Percentiles rank a stretch among this genome's conserved stretches.
Evolutionary conservation across 2,113 vertebrate species (phyloP).

Genomic region (Chionodraco myersi): DNA sequence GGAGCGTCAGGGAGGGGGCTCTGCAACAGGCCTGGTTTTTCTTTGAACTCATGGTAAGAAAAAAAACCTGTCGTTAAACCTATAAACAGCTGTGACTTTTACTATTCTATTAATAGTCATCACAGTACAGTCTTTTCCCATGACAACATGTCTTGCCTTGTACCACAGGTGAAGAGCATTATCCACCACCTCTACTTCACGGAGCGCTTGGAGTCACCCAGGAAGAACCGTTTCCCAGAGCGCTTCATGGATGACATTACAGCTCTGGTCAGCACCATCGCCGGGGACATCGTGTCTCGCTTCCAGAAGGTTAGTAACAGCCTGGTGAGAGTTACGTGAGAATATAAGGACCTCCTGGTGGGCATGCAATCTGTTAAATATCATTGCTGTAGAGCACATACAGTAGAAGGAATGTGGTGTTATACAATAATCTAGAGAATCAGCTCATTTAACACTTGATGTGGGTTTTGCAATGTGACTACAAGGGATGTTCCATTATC

Average conservation of each 20-base stretch:
- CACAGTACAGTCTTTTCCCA: neutral
- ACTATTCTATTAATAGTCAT: neutral
- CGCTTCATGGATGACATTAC: slow-evolving; percentile 98
- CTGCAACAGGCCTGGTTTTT: slow-evolving; percentile 99
- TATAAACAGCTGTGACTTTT: neutral
- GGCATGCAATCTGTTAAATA: neutral
- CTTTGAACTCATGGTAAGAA: slow-evolving; percentile 97
- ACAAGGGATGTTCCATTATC: neutral
- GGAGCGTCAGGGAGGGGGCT: slow-evolving; percentile 94
- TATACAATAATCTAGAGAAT: neutral
- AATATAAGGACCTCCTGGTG: neutral
- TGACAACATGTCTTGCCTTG: neutral
- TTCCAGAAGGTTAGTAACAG: slow-evolving; percentile 93
- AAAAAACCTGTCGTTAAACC: neutral
- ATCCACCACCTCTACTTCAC: slow-evolving; percentile 98
- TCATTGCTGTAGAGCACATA: neutral
- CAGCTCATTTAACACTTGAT: neutral
- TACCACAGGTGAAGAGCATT: slow-evolving; percentile 95
- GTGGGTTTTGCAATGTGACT: neutral
- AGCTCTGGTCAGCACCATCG: slow-evolving; percentile 96
- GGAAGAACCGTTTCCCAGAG: slow-evolving; percentile 97
- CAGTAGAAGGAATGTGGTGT: neutral
- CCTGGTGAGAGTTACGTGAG: neutral
- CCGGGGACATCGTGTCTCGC: slow-evolving; percentile 93
- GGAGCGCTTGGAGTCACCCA: slow-evolving; percentile 92